Base-by-base conservation (phyloP, 1,140 invertebrate genomes). In the Magallana gigas region DNA sequence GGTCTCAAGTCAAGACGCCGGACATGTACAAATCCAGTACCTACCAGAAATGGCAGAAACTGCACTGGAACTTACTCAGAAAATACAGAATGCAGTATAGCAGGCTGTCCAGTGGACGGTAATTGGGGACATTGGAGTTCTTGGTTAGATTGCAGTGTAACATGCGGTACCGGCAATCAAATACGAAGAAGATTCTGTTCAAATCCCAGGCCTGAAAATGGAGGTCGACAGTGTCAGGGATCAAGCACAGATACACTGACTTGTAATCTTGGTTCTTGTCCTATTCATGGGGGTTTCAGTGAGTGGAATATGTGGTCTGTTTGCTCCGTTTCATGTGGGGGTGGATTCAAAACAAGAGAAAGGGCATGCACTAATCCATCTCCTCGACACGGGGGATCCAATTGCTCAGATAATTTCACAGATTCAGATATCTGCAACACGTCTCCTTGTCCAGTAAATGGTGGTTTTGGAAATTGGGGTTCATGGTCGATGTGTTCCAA, bases 401-500 rank as follows among this genome's bases (percentile, higher is more conserved):
- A 58, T 93, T 92, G 92, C 48, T 83, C 9, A 12, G 62, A 8
- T 93, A 88, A 91, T 87, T 83, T 8, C 14, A 48, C 8, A 92
- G 92, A 76, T 9, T 12, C 29, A 11, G 68, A 76, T 29, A 76
- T 12, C 12, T 76, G 68, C 68, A 76, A 76, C 8, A 36, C 23
- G 1, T 76, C 83, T 86, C 86, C 18, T 16, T 86, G 62, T 90
- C 91, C 68, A 93, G 94, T 94, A 6, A 89, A 94, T 88, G 94
- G 94, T 5, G 92, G 95, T 94, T 90, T 97, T 97, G 29, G 94
- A 95, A 14, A 91, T 95, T 58, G 96, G 96, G 9, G 96, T 97
- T 92, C 83, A 5, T 94, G 94, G 94, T 89, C 89, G 11, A 68
- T 88, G 4, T 94, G 94, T 83, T 92, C 90, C 36, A 91, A 91